These are phyloP conservation scores for Lepidochrysops patricia DNA, from an alignment of 2,888 invertebrate species.

Conservation along the genomic window DNA sequence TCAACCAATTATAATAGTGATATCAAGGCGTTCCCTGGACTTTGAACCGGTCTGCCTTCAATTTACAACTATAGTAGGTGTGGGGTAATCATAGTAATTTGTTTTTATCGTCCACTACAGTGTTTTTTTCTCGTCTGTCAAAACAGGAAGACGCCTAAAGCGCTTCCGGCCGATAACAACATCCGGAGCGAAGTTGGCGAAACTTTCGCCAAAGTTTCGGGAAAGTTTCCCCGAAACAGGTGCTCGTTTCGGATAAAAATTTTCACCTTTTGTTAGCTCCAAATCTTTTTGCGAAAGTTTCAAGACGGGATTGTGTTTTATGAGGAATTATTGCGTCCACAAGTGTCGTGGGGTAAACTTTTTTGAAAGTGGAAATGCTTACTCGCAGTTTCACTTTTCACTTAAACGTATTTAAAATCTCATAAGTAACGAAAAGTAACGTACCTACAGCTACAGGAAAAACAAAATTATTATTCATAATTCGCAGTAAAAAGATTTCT, in stretches of 20 bases:
- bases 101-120: constrained; percentile 5
- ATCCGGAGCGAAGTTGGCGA: constrained; percentile 53
- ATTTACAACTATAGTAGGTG: not conserved
- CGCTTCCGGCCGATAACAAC: constrained; percentile 74
- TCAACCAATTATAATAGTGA: too few relatives aligned
- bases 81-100: too few relatives aligned
- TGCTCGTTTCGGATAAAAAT: constrained; percentile 66
- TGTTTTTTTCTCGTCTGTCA: constrained; percentile 60
- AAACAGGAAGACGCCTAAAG: constrained; percentile 71
- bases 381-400: not conserved
- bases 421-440: not conserved
- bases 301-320: constrained; percentile 34
- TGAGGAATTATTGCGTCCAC: constrained; percentile 25
- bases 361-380: constrained; percentile 13
- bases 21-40: not conserved
- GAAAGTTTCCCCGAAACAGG: constrained; percentile 49
- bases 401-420: not conserved
- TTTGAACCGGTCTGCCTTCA: not conserved
- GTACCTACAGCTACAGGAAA: too few relatives aligned
- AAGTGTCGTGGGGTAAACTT: constrained; percentile 20
- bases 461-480: too few relatives aligned
- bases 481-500: too few relatives aligned
- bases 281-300: constrained; percentile 47
- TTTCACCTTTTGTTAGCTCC: constrained; percentile 52
- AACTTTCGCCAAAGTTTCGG: constrained; percentile 41